A percentile compares a stretch with the other conserved stretches of the same genome.
Conservation (phyloP, 1,140 invertebrate species). For the Eufriesea mexicana region DNA sequence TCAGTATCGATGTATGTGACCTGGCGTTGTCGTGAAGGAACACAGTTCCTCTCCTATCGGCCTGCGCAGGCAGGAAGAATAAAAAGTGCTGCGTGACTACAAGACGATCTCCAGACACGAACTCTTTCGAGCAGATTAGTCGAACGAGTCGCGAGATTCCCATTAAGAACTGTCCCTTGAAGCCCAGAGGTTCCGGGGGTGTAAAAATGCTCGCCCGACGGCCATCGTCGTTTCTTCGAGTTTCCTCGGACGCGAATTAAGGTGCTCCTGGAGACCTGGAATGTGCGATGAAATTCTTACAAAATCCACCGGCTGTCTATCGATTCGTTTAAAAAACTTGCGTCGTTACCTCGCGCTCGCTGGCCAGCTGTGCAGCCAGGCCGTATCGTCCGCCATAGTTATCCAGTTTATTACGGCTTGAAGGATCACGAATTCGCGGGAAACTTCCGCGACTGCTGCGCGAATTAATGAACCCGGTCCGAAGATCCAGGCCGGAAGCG, state of each 20-base stretch:
- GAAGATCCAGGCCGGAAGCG: slow-evolving; percentile 4
- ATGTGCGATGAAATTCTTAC: background rate
- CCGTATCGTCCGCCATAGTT: slow-evolving; percentile 21
- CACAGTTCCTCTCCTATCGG: too few relatives aligned
- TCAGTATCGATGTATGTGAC: too few relatives aligned
- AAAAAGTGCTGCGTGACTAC: too few relatives aligned
- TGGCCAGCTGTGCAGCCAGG: background rate
- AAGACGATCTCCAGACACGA: background rate
- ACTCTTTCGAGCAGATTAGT: background rate
- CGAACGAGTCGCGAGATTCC: background rate
- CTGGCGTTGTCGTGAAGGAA: too few relatives aligned
- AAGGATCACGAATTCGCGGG: slow-evolving; percentile 37
- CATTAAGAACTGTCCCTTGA: too few relatives aligned
- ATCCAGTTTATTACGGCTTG: slow-evolving; percentile 39
- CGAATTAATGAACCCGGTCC: slow-evolving; percentile 36
- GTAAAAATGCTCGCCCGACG: too few relatives aligned
- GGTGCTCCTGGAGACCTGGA: too few relatives aligned
- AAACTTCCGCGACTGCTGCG: slow-evolving; percentile 6
- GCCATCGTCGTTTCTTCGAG: background rate
- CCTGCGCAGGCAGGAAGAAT: background rate
- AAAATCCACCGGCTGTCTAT: background rate
- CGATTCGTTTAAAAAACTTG: background rate
- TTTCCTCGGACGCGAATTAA: background rate
- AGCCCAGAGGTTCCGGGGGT: too few relatives aligned
- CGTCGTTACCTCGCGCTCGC: background rate